Evolutionary conservation across 1,140 invertebrate genomes (phyloP).

Genomic region (Drosophila quadrilineata): DNA sequence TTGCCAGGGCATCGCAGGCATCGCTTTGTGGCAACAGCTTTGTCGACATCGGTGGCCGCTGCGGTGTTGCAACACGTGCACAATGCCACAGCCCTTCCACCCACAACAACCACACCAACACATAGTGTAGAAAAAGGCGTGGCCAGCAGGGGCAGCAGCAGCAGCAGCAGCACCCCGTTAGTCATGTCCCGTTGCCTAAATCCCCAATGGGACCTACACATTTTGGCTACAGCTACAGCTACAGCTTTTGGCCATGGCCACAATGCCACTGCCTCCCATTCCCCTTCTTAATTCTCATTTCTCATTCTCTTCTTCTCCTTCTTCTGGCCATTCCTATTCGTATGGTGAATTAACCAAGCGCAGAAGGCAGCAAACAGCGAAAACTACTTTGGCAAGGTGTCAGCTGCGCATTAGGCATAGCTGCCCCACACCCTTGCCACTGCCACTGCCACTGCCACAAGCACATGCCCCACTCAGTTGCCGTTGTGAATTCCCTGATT

Average conservation of each 20-base stretch:
- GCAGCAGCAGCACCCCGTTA: background rate
- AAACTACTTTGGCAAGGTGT: constrained; percentile 78
- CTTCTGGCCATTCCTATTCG: too few relatives aligned
- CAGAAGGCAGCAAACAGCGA: constrained; percentile 60
- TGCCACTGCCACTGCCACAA: background rate
- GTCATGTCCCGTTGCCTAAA: constrained; percentile 38
- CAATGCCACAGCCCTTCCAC: background rate
- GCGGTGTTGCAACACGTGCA: constrained; percentile 58
- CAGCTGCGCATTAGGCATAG: constrained; percentile 64
- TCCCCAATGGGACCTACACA: constrained; percentile 48
- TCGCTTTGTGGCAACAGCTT: constrained; percentile 14
- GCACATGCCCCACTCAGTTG: background rate
- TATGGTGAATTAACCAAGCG: constrained; percentile 47
- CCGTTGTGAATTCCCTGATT: constrained; percentile 6
- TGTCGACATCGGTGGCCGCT: constrained; percentile 14
- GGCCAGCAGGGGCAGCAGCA: background rate
- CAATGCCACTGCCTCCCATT: too few relatives aligned
- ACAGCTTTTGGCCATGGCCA: constrained; percentile 18
- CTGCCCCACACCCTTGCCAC: too few relatives aligned
- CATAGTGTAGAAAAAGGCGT: background rate
- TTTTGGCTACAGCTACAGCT: constrained; percentile 24
- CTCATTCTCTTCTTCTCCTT: too few relatives aligned
- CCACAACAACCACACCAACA: background rate
- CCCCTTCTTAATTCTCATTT: too few relatives aligned
- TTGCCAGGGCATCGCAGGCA: constrained; percentile 25